Evolutionary conservation across 2,888 invertebrate genomes (phyloP).

Genomic region (Tiliacea aurago): DNA sequence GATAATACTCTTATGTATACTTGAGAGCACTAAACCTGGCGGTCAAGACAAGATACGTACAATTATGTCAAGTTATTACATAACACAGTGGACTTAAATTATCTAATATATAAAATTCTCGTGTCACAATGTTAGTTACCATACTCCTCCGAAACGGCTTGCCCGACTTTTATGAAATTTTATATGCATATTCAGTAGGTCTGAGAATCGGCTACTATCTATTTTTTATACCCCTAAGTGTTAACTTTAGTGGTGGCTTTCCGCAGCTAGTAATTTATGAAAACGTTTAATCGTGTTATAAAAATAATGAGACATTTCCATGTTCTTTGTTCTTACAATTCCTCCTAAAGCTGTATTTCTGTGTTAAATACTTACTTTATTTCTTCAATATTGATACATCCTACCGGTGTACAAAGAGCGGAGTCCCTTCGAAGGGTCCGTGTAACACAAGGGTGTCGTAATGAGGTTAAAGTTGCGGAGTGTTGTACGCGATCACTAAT

Average conservation of each 20-base stretch:
- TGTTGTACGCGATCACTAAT: constrained; percentile 2
- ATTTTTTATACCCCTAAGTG: no score
- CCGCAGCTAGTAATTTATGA: background rate
- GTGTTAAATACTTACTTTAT: background rate
- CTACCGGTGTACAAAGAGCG: background rate
- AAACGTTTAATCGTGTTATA: background rate
- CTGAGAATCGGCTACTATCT: no score
- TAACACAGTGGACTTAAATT: background rate
- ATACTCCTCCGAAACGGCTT: no score
- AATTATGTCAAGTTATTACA: background rate
- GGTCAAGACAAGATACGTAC: background rate
- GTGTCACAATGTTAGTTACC: no score
- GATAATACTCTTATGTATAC: constrained; percentile 13
- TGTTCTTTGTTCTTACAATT: background rate
- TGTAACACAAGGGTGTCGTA: constrained; percentile 4
- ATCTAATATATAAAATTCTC: no score
- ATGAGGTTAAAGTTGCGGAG: constrained; percentile 1
- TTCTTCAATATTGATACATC: background rate
- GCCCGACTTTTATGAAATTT: no score
- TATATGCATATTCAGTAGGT: no score
- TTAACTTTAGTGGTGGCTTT: no score
- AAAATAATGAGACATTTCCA: background rate
- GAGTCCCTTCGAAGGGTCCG: background rate
- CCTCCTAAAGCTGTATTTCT: no score
- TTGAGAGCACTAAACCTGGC: background rate